phyloP scores from a whole-genome alignment of 2,888 invertebrate genomes.

The Sinodicranocentrus sp. region DNA sequence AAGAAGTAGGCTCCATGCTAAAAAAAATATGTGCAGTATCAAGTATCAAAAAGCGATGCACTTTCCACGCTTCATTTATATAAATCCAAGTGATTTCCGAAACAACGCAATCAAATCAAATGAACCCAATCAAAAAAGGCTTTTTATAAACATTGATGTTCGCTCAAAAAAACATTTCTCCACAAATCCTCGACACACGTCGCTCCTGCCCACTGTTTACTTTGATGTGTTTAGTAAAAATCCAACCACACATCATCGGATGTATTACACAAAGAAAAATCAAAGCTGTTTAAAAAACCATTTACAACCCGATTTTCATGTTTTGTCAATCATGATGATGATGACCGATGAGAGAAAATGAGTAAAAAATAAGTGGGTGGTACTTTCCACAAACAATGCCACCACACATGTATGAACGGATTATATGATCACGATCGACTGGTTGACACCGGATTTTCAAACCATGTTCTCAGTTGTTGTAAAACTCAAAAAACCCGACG shows the following conservation, averaged over 20 bases:
- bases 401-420: not conserved
- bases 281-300: conserved; percentile 14
- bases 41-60: too few species aligned
- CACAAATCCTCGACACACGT: conserved; percentile 16
- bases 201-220: not conserved
- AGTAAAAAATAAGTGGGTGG: conserved; percentile 66
- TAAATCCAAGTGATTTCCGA: not conserved
- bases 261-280: conserved; percentile 5
- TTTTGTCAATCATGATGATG: not conserved
- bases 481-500: not conserved
- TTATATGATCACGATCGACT: not conserved
- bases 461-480: not conserved
- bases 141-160: not conserved
- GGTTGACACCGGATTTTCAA: not conserved
- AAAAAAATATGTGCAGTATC: too few species aligned
- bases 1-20: too few species aligned
- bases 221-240: not conserved
- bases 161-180: conserved; percentile 3
- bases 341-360: conserved; percentile 28
- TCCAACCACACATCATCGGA: not conserved
- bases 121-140: conserved; percentile 8
- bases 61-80: conserved; percentile 13
- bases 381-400: conserved; percentile 2
- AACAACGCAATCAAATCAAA: not conserved
- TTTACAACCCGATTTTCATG: not conserved